Evolutionary conservation across 2,797 vertebrate genomes (phyloP), one percentile per base, ranked within the genome.

Genomic region (Pangasius sanitwongsei): DNA sequence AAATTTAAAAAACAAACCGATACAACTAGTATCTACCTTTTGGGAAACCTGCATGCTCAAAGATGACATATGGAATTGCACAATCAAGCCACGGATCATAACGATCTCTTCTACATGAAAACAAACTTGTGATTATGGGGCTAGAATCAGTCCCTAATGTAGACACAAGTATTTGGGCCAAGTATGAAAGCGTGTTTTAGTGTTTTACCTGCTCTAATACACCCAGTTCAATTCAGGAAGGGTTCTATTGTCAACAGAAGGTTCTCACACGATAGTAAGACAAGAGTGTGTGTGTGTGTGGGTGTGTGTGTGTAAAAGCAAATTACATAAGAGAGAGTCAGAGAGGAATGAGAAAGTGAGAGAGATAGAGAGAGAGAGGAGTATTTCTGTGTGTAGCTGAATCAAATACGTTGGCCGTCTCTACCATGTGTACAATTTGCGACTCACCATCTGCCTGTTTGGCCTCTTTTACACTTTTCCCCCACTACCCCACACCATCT

Each of bases 391-490:
- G 20, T 23, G 31, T 81, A 59, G 53, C 11, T 59, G 55, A 59
- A 59, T 59, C 55, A 59, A 37, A 82, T 37, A 59, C 11, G n/a
- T 3, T 81, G 31, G 8, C 16, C 6, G 18, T 57, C 31, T 81
- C 78, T 81, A 31, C n/a, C 11, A 80, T 80, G 77, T 80, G 77
- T 57, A 34, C 31, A 20, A 57, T 37, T 37, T 82, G 55, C 41
- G 78, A 59, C 55, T 59, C 31, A 82, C 31, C 55, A 57, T 23
- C 85, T 86, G 69, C 25, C 37, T 28, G 34, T 23, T 83, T 70
- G n/a, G 67, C 25, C 28, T 72, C n/a, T 37, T 86, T 74, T 74
- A 74, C 53, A 8, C 25, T 86, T 87, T 59, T 65, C 57, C 20
- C 34, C 6, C 48, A 37, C 67, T 75, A 44, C 53, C 55, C 53